phyloP scores from a whole-genome alignment of 2,888 invertebrate species.

The Phrixothrix hirtus region DNA sequence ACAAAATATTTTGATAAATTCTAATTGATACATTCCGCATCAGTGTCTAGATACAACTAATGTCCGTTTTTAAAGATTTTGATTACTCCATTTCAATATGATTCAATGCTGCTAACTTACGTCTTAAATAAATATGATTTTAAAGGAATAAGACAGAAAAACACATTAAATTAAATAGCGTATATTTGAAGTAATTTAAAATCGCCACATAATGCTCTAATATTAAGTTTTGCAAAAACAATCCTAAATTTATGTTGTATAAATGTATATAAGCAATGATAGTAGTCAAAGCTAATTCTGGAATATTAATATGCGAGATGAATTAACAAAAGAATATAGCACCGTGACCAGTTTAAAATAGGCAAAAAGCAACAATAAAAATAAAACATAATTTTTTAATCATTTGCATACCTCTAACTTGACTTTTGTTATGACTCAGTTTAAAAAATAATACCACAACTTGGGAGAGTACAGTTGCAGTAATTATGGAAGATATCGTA shows the following conservation, averaged over 20 bases:
- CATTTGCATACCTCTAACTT: conserved; percentile 33
- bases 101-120: not conserved
- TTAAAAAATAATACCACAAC: conserved; percentile 25
- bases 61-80: not conserved
- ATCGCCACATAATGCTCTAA: conserved; percentile 41
- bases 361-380: conserved; percentile 43
- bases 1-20: too few species aligned
- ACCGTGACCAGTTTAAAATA: conserved; percentile 44
- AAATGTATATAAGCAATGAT: conserved; percentile 23
- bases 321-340: conserved; percentile 41
- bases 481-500: conserved; percentile 9
- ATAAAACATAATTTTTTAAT: conserved; percentile 38
- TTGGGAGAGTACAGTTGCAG: conserved; percentile 42
- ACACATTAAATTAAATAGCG: conserved; percentile 42
- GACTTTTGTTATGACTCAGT: conserved; percentile 21
- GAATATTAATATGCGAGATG: conserved; percentile 32
- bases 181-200: conserved; percentile 40
- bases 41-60: too few species aligned
- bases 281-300: conserved; percentile 20
- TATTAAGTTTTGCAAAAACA: conserved; percentile 35
- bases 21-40: too few species aligned
- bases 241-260: conserved; percentile 26
- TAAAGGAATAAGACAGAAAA: conserved; percentile 12
- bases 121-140: not conserved
- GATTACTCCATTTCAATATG: not conserved